These are phyloP conservation scores for Solea solea DNA, from an alignment of 2,113 vertebrate species.

Conservation along the genomic window DNA sequence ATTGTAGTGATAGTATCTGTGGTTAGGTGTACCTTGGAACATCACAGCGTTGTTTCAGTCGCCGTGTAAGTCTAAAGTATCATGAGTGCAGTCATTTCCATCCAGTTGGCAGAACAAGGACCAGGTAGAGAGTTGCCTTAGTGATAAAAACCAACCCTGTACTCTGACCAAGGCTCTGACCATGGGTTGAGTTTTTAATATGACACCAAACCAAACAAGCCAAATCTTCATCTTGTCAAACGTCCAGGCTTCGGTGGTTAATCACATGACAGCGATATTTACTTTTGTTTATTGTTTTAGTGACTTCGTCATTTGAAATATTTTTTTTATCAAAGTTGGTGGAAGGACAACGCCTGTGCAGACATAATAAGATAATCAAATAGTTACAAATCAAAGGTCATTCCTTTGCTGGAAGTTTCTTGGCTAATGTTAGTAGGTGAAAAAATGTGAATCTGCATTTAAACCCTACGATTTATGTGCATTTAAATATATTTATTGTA, in stretches of 20 bases:
- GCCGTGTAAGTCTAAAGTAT: conserved; percentile 34
- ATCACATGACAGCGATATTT: conserved; percentile 19
- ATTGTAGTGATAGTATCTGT: background rate
- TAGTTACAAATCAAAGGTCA: background rate
- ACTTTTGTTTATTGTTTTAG: background rate
- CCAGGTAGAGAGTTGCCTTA: conserved; percentile 5
- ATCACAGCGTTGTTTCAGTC: background rate
- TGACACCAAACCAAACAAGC: conserved; percentile 57
- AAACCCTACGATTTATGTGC: background rate
- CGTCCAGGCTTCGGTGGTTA: conserved; percentile 17
- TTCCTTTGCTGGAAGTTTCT: conserved; percentile 6
- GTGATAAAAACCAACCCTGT: conserved; percentile 56
- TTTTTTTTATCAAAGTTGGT: background rate
- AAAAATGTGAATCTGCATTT: conserved; percentile 33
- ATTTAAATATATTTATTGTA: conserved; percentile 26
- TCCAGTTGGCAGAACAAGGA: conserved; percentile 14
- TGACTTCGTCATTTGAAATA: background rate
- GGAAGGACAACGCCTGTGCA: background rate
- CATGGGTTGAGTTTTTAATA: conserved; percentile 33
- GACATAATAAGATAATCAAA: background rate
- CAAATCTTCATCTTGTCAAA: conserved; percentile 36
- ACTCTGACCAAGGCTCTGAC: conserved; percentile 19
- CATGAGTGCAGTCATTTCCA: background rate
- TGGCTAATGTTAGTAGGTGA: conserved; percentile 23
- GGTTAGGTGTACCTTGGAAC: conserved; percentile 6